Evolutionary conservation across 2,888 invertebrate genomes (phyloP), one percentile per base, ranked within the genome.

Genomic region (Exocentrus adspersus): DNA sequence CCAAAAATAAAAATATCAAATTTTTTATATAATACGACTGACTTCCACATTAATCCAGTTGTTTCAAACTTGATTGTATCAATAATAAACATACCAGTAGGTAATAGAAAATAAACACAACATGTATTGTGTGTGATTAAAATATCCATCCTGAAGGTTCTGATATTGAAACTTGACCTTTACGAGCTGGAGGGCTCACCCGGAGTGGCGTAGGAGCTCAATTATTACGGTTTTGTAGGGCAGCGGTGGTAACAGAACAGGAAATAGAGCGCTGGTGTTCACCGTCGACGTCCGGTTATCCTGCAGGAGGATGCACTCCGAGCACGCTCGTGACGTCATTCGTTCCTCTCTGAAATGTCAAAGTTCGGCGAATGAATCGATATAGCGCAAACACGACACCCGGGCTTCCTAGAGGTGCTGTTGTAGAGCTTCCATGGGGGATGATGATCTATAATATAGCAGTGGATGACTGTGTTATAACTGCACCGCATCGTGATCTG

Each of bases 331-430:
- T 69, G 67, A 69, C 67, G 69, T 67, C 69, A 69, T 59, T 28
- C 58, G 62, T 51, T 58, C n/a, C 54, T 51, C 62, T 65, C 65
- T 68, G 64, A 76, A 76, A 76, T 76, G 75, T 71, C 75, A 75
- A 72, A 76, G 75, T 76, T 76, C 75, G 73, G 67, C 68, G 61
- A 67, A 70, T 64, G 62, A 68, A 75, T 75, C 75, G 74, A 75
- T 75, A 74, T 71, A 75, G 75, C 75, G 65, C 62, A 70, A 66
- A 69, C 68, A 64, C 64, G 63, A 69, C 69, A 71, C 71, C 73
- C 73, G 69, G 72, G 71, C 58, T 59, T 59, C 50, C 32, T 56
- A 9, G 32, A 41, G 9, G 4, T 17, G 9, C n/a, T 37, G 30
- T n/a, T 17, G 12, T 32, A 37, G 14, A 16, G 30, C 24, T 54